A percentile compares a stretch with the other conserved stretches of the same genome.
Evolutionary conservation across 1,140 invertebrate genomes (phyloP).

Genomic region (Lepidotrigona ventralis): DNA sequence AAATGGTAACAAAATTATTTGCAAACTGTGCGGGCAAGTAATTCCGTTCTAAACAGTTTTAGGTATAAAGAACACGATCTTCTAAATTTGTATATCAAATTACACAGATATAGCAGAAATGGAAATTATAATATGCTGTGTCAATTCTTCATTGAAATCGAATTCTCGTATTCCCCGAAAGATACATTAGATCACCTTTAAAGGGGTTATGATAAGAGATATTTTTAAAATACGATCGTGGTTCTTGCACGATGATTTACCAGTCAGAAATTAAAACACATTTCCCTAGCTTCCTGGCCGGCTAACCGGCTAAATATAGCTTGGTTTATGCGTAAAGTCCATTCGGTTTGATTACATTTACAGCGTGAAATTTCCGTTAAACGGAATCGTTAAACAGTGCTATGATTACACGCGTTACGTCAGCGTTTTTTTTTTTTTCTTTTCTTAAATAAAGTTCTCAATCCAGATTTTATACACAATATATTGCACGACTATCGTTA

Average conservation of each 20-base stretch:
- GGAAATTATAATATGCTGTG: no score
- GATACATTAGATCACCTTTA: neutral
- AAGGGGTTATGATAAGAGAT: neutral
- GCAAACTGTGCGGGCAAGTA: no score
- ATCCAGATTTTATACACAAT: neutral
- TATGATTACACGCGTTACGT: neutral
- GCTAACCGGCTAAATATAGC: slow-evolving; percentile 30
- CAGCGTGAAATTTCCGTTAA: slow-evolving; percentile 26
- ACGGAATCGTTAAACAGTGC: slow-evolving; percentile 18
- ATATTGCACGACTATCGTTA: neutral
- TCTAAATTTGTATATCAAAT: no score
- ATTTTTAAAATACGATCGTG: no score
- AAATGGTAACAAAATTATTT: no score
- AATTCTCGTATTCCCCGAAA: neutral
- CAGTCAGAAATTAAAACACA: slow-evolving; percentile 12
- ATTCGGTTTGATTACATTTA: slow-evolving; percentile 43
- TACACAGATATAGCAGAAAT: no score
- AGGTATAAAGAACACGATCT: no score
- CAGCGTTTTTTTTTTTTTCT: no score
- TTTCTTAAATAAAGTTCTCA: neutral
- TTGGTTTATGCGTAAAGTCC: slow-evolving; percentile 31
- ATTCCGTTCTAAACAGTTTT: no score
- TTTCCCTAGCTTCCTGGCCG: neutral
- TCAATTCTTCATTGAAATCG: neutral
- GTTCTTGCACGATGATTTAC: neutral